Base-by-base conservation (phyloP, 2,797 vertebrate genomes). In the Dromococcyx pavoninus region DNA sequence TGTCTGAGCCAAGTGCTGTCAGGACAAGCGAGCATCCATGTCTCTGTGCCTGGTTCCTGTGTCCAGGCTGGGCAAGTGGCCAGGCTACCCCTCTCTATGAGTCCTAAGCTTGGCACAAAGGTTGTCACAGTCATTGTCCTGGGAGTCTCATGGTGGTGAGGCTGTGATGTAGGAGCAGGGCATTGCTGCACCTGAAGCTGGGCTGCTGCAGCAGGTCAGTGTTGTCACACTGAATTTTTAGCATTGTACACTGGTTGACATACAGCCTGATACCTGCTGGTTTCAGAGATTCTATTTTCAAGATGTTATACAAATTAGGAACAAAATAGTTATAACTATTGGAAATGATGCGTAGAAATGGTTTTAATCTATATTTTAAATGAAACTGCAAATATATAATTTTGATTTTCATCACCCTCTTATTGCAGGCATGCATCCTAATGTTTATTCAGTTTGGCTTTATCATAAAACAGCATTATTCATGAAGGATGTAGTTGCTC, bases 1-100 rank as follows among this genome's bases (percentile, higher is more conserved):
- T 3, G 30, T n/a, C 30, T 62, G 48, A 76, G 48, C 24, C 6
- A 33, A 10, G 9, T 21, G 85, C 54, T 53, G 41, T n/a, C 28
- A 18, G n/a, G 69, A 46, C 25, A 19, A 46, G 33, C 0, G 2
- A 27, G 22, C 48, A 37, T 8, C 33, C 0, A 0, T 0, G 2
- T n/a, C 37, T 33, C n/a, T 43, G 46, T 39, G 64, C 33, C 2
- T 1, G 33, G 21, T 51, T 5, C 21, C 17, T 2, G 0, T 32
- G 51, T 4, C 28, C 0, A 1, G 7, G 41, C 46, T 13, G n/a
- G 51, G 33, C 30, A 13, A 22, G 44, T 43, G 51, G 17, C 54
- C 1, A 2, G 43, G 43, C 19, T 39, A 15, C 27, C 32, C 22
- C 62, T 54, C 27, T 70, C 39, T 33, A 7, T 0, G 11, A 66